Evolutionary conservation across 2,888 invertebrate genomes (phyloP).

Genomic region (Aphidius colemani): DNA sequence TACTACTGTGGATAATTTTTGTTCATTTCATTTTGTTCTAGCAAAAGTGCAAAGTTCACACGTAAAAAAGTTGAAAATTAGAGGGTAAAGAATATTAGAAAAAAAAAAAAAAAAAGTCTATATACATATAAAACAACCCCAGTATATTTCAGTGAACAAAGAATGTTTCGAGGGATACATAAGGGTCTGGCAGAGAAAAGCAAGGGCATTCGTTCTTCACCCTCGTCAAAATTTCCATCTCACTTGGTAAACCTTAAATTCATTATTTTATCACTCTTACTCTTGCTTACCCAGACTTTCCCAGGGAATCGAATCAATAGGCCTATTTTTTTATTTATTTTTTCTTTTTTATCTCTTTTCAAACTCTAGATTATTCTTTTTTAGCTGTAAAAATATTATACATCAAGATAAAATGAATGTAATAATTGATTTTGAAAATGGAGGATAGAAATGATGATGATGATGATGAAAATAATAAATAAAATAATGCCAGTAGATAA

Average conservation of each 20-base stretch:
- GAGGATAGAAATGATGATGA: constrained; percentile 25
- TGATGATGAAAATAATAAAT: constrained; percentile 25
- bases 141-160: constrained; percentile 24
- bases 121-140: constrained; percentile 1
- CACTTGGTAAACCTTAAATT: not conserved
- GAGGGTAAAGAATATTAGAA: not conserved
- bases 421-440: constrained; percentile 23
- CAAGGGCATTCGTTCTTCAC: not conserved
- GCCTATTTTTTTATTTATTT: too few relatives aligned
- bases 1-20: too few relatives aligned
- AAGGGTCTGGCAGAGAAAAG: constrained; percentile 8
- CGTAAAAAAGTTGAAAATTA: constrained; percentile 11
- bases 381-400: constrained; percentile 43
- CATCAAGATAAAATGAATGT: constrained; percentile 23
- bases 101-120: not conserved
- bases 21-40: too few relatives aligned
- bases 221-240: not conserved
- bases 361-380: too few relatives aligned
- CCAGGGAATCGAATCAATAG: constrained; percentile 52
- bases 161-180: constrained; percentile 23
- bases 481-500: constrained; percentile 17
- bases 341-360: too few relatives aligned
- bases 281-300: constrained; percentile 47
- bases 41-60: constrained; percentile 19
- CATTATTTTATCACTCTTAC: constrained; percentile 19